Base-by-base conservation (phyloP, 2,113 vertebrate genomes). In the Aphelocoma coerulescens region DNA sequence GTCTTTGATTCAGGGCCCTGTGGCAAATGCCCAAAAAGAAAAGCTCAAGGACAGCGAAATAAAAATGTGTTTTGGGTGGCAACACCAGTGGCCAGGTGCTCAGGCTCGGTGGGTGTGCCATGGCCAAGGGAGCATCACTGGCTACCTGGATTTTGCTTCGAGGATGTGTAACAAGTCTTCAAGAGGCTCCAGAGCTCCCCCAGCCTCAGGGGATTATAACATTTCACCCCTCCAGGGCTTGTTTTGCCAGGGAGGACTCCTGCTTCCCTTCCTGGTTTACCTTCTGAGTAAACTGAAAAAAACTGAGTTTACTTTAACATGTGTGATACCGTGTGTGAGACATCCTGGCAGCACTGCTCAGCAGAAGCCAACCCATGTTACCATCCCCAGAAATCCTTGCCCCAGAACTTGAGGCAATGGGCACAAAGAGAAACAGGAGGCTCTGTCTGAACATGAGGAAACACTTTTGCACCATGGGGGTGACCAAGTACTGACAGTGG, bases 61-160 rank as follows among this genome's bases (percentile, higher is more conserved):
- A 58, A 72, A 77, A 55, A 17, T 1, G 6, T 16, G 22, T 52
- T 27, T 43, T 23, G 63, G 67, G 13, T 0, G 6, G 43, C 28
- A 83, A 4, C 62, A 41, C 39, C 39, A 46, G 67, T 0, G 3
- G 48, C 39, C 1, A 5, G 52, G 13, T 1, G 2, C 59, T 61
- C 1, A 1, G 49, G 11, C 33, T 48, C 0, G 0, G 13, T 18
- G 10, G 7, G 16, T 17, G 33, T 1, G 0, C 1, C 1, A 10
- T 22, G 39, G 51, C 51, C 19, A 37, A 44, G 18, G 30, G 5
- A 86, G 8, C 62, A 21, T 39, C 63, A 17, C 3, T 54, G 37
- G 19, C 37, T 65, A 7, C 61, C 63, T 71, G 19, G 19, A 8
- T 33, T 62, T 82, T 58, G 37, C 30, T 57, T 61, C 0, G 0